These are phyloP conservation scores for Mantis religiosa DNA, from an alignment of 2,888 invertebrate species.

Conservation along the genomic window DNA sequence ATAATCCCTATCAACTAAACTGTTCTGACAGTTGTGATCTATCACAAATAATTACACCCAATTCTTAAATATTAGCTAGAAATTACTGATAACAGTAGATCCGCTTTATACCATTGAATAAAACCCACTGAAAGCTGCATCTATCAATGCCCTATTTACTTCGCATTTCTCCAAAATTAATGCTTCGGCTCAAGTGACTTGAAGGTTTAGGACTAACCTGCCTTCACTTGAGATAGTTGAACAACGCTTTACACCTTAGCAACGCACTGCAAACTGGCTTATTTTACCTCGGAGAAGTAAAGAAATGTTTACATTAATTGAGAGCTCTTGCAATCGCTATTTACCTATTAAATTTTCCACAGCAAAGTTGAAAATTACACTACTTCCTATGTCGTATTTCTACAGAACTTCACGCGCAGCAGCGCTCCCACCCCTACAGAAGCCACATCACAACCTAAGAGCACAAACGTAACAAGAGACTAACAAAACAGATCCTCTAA, in stretches of 20 bases:
- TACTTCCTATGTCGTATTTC: conserved; percentile 5
- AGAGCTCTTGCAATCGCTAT: background rate
- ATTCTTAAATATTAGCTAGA: background rate
- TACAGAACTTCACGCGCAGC: conserved; percentile 28
- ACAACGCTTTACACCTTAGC: conserved; percentile 17
- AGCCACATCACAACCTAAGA: conserved; percentile 27
- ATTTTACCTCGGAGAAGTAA: background rate
- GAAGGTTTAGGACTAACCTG: conserved; percentile 41
- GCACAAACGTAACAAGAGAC: background rate
- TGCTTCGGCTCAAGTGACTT: background rate
- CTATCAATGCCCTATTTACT: background rate
- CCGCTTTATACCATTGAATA: background rate
- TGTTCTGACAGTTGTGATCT: conserved; percentile 23
- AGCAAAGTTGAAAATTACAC: conserved; percentile 16
- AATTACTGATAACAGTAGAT: background rate
- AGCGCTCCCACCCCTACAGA: conserved; percentile 24
- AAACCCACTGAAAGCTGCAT: background rate
- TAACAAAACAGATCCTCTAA: background rate
- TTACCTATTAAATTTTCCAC: conserved; percentile 21
- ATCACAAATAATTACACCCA: background rate
- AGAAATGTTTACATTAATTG: background rate
- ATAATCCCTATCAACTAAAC: conserved; percentile 8
- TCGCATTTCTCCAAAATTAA: background rate
- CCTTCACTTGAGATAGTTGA: conserved; percentile 37
- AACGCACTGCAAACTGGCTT: background rate